phyloP scores from a whole-genome alignment of 2,888 invertebrate genomes.

The Phytoseiulus persimilis region DNA sequence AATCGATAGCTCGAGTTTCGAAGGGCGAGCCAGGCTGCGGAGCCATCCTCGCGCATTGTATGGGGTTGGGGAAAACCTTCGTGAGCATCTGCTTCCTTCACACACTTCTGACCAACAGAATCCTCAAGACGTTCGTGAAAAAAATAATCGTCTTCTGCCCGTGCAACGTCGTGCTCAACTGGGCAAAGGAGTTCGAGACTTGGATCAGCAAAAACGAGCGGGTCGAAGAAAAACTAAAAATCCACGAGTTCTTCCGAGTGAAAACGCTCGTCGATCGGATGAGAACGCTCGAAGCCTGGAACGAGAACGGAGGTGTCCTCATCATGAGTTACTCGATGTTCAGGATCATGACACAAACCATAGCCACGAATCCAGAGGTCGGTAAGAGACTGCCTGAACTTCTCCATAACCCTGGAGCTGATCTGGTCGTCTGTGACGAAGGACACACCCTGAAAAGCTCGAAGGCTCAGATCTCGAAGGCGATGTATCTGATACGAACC shows the following conservation, averaged over 20 bases:
- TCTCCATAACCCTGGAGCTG: constrained; percentile 81
- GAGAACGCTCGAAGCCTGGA: constrained; percentile 69
- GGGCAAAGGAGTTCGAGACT: constrained; percentile 83
- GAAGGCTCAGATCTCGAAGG: constrained; percentile 75
- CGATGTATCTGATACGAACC: constrained; percentile 72
- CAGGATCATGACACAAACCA: constrained; percentile 62
- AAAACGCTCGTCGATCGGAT: constrained; percentile 70
- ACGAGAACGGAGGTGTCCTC: constrained; percentile 72
- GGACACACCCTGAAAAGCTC: constrained; percentile 94
- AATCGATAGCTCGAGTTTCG: constrained; percentile 67
- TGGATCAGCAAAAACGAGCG: constrained; percentile 59
- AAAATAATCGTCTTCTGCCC: constrained; percentile 83
- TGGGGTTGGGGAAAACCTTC: constrained; percentile 89
- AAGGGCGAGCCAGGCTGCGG: constrained; percentile 66
- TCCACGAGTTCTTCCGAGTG: constrained; percentile 63
- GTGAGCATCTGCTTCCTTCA: constrained; percentile 58
- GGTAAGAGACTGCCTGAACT: constrained; percentile 62
- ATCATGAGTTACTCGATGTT: constrained; percentile 94
- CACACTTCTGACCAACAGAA: constrained; percentile 50
- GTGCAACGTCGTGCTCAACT: constrained; percentile 87
- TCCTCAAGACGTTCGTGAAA: constrained; percentile 59
- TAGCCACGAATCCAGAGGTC: constrained; percentile 54
- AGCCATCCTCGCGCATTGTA: constrained; percentile 90
- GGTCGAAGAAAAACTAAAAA: constrained; percentile 50
- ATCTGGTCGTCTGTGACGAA: constrained; percentile 91